Evolutionary conservation across 2,797 vertebrate species (phyloP).

Genomic region (Microtus californicus): DNA sequence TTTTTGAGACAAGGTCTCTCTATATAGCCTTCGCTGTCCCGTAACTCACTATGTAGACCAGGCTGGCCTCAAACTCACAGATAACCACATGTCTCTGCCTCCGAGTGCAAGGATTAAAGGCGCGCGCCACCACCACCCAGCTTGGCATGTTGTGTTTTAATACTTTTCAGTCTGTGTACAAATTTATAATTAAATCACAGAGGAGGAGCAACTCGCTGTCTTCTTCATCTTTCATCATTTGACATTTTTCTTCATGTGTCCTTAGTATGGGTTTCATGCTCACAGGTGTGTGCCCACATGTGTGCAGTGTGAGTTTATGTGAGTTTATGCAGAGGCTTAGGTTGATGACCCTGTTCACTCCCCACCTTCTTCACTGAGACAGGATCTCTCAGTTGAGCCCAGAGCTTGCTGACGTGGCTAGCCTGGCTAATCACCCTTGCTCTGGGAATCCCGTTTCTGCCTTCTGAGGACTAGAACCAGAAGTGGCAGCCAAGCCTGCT

Average conservation of each 20-base stretch:
- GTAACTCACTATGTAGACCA: not conserved
- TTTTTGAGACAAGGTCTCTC: not conserved
- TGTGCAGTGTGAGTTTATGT: not conserved
- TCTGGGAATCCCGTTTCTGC: not conserved
- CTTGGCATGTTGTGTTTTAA: not conserved
- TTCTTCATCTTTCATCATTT: not conserved
- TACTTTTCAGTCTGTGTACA: not conserved
- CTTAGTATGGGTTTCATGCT: not conserved
- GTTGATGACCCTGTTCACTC: not conserved
- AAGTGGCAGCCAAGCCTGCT: not conserved
- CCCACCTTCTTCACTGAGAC: not conserved
- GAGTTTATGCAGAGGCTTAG: not conserved
- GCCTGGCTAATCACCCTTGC: not conserved
- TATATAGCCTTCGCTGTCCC: not conserved
- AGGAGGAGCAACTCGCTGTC: not conserved
- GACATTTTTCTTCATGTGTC: not conserved
- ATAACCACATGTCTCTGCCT: not conserved
- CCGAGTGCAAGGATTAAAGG: not conserved
- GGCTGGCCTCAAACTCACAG: not conserved
- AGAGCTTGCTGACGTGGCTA: not conserved
- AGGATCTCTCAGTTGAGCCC: not conserved
- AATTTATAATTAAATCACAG: conserved; percentile 3
- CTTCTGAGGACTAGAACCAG: not conserved
- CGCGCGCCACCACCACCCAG: not conserved
- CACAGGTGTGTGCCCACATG: not conserved